These are phyloP conservation scores for Buteo buteo DNA, from an alignment of 2,113 vertebrate species.

Conservation along the genomic window DNA sequence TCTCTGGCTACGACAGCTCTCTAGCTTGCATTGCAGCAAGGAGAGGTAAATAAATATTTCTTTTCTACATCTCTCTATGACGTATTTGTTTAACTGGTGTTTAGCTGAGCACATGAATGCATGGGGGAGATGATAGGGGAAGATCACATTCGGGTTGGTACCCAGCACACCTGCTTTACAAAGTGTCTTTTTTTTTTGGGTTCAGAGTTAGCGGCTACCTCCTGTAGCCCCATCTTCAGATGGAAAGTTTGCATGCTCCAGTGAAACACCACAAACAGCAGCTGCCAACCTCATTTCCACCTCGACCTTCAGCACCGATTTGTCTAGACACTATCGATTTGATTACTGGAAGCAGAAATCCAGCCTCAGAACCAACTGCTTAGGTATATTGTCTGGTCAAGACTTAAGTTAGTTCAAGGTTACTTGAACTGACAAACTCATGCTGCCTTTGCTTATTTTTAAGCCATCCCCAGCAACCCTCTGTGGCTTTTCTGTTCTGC, in stretches of 20 bases:
- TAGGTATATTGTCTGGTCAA: background rate
- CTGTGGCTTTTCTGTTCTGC: background rate
- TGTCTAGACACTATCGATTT: background rate
- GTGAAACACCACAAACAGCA: background rate
- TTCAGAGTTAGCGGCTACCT: background rate
- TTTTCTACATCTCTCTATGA: background rate
- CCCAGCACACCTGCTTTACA: background rate
- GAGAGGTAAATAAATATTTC: background rate
- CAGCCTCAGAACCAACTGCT: background rate
- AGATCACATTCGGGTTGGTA: background rate
- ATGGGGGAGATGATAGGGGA: background rate
- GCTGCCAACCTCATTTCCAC: background rate
- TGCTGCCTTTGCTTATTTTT: background rate
- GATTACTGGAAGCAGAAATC: background rate
- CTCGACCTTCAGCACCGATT: background rate
- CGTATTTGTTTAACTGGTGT: background rate
- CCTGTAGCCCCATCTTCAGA: background rate
- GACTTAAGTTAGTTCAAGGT: background rate
- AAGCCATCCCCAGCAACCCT: background rate
- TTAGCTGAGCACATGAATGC: background rate
- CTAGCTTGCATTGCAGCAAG: background rate
- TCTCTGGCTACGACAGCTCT: background rate
- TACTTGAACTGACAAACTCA: background rate
- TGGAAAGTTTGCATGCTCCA: rapidly evolving
- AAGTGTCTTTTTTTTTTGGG: rapidly evolving